These are phyloP conservation scores for Ataeniobius toweri DNA, from an alignment of 2,797 vertebrate species.

Conservation along the genomic window DNA sequence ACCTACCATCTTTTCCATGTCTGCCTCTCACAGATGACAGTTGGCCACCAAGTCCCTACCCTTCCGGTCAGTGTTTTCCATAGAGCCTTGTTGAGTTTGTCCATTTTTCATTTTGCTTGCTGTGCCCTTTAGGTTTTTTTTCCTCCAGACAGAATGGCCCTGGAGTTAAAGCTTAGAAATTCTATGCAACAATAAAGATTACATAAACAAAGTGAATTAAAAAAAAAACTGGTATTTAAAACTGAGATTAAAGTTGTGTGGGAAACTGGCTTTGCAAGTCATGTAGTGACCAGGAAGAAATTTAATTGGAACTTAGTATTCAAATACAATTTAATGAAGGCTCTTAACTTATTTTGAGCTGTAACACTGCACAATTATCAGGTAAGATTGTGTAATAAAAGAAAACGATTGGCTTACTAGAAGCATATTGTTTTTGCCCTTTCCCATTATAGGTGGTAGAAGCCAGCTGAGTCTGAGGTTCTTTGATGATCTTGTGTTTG, in stretches of 20 bases:
- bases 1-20: conserved; percentile 77
- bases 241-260: conserved; percentile 54
- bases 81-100: conserved; percentile 67
- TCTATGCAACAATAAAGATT: conserved; percentile 56
- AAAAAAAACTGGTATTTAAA: background rate
- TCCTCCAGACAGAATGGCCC: conserved; percentile 82
- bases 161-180: conserved; percentile 72
- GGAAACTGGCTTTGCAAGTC: conserved; percentile 24
- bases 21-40: conserved; percentile 78
- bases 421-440: conserved; percentile 23
- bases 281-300: background rate
- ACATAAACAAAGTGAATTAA: background rate
- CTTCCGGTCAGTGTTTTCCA: conserved; percentile 80
- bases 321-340: conserved; percentile 20
- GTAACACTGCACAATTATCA: conserved; percentile 23
- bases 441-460: conserved; percentile 36
- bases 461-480: conserved; percentile 73
- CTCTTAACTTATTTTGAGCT: background rate
- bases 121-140: conserved; percentile 34
- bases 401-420: background rate
- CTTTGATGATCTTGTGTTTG: conserved; percentile 80
- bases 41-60: conserved; percentile 72
- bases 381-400: conserved; percentile 40
- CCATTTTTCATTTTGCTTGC: conserved; percentile 46
- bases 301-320: background rate